Base-by-base conservation (phyloP, 2,113 vertebrate genomes). In the Siniperca knerii region DNA sequence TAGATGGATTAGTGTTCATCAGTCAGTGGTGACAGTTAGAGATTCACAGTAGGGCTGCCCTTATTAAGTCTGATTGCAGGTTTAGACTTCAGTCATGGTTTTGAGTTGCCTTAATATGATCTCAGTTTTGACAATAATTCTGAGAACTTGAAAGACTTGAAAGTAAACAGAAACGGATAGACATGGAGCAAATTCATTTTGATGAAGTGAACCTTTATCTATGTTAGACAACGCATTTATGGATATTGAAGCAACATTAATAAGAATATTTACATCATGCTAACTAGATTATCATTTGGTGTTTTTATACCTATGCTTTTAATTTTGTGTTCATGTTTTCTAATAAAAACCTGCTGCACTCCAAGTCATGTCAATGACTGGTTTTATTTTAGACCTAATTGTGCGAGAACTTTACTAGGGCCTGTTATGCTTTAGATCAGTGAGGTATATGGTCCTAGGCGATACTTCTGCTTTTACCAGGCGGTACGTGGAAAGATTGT, bases 21-120 rank as follows among this genome's bases (percentile, higher is more conserved):
- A 71, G 33, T 71, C 15, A 18, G 25, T 42, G n/a, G n/a, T 58
- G 64, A 61, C 37, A 77, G n/a, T 23, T 48, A 50, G 40, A 82
- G 35, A 35, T 35, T 67, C 37, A 77, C 8, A 44, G 42, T 54
- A 33, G 58, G 23, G 20, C 35, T 8, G 55, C 64, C 23, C 44
- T 57, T 29, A 74, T 25, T 16, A 25, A 42, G 65, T n/a, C 79
- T 73, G 48, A 75, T 4, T 42, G 46, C 40, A 68, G 58, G 74
- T 85, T 79, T 71, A 69, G 78, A 75, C 54, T 79, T 76, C 10
- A 76, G 67, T 73, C 73, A 67, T 79, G 81, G 84, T 90, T 86
- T 87, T 78, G 81, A 88, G 75, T 89, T 95, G 94, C 95, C 94
- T 95, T 95, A 94, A 85, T 35, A 74, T 73, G 81, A 90, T 83